These are phyloP conservation scores for Zoanthus sociatus DNA, from an alignment of 92 coral and sea anemone genomes.

Conservation along the genomic window DNA sequence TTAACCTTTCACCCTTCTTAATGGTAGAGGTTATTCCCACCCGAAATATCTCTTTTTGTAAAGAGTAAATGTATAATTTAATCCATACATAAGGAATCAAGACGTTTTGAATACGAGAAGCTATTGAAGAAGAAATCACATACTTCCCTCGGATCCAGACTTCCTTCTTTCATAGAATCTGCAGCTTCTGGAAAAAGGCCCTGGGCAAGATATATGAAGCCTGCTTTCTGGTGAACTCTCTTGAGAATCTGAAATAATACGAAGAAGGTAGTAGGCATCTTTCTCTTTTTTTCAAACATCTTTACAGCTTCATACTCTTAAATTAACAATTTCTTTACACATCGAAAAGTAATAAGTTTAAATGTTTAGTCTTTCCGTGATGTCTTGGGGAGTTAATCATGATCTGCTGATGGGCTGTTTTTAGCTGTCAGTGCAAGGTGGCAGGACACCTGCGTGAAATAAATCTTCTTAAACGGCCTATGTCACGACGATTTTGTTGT, in stretches of 20 bases:
- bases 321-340: too few relatives aligned
- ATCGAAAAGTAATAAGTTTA: too few relatives aligned
- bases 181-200: constrained; percentile 87
- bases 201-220: constrained; percentile 86
- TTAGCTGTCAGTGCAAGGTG: too few relatives aligned
- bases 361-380: too few relatives aligned
- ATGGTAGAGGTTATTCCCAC: too few relatives aligned
- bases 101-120: not conserved
- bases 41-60: too few relatives aligned
- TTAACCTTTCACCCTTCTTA: too few relatives aligned
- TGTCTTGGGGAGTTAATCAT: too few relatives aligned
- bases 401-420: too few relatives aligned
- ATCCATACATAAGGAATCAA: not conserved
- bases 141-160: constrained; percentile 97
- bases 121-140: not conserved
- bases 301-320: not conserved
- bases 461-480: too few relatives aligned
- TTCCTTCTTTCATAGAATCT: constrained; percentile 87
- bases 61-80: not conserved
- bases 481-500: too few relatives aligned
- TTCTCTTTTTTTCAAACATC: not conserved
- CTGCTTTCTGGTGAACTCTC: constrained; percentile 92
- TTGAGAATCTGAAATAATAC: constrained; percentile 67
- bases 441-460: too few relatives aligned
- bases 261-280: not conserved